phyloP scores from a whole-genome alignment of 2,113 vertebrate species.

The Pogona vitticeps region DNA sequence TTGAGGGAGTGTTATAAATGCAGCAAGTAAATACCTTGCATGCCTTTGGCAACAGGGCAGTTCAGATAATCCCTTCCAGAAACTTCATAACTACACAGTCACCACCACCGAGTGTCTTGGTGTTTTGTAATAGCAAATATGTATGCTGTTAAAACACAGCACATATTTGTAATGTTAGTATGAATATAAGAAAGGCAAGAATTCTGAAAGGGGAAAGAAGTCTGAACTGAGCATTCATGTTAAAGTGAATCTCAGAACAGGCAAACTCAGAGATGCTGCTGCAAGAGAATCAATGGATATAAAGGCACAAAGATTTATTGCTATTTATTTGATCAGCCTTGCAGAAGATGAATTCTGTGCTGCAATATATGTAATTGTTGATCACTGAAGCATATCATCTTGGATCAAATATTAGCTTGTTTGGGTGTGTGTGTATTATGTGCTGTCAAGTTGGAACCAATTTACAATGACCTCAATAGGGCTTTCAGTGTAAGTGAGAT shows the following conservation, averaged over 20 bases:
- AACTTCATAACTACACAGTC: too few relatives aligned
- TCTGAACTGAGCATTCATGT: neutral
- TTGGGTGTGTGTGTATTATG: too few relatives aligned
- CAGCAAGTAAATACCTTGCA: too few relatives aligned
- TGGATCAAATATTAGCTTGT: neutral
- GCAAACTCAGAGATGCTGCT: neutral
- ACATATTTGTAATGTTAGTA: neutral
- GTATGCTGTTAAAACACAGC: accelerated
- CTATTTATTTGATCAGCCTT: neutral
- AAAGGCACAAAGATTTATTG: neutral
- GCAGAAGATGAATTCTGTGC: neutral
- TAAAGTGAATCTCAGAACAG: accelerated
- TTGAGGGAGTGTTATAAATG: too few relatives aligned
- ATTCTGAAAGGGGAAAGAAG: neutral
- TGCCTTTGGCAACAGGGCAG: too few relatives aligned
- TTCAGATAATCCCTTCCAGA: too few relatives aligned
- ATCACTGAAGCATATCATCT: constrained; percentile 4
- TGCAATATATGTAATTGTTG: neutral
- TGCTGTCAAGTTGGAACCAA: too few relatives aligned
- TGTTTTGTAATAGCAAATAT: neutral
- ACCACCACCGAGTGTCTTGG: too few relatives aligned
- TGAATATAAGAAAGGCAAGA: neutral
- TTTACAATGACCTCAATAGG: too few relatives aligned
- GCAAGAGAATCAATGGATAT: neutral
- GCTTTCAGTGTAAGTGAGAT: too few relatives aligned